phyloP scores from a whole-genome alignment of 1,140 invertebrate species.

The Nomia melanderi region DNA sequence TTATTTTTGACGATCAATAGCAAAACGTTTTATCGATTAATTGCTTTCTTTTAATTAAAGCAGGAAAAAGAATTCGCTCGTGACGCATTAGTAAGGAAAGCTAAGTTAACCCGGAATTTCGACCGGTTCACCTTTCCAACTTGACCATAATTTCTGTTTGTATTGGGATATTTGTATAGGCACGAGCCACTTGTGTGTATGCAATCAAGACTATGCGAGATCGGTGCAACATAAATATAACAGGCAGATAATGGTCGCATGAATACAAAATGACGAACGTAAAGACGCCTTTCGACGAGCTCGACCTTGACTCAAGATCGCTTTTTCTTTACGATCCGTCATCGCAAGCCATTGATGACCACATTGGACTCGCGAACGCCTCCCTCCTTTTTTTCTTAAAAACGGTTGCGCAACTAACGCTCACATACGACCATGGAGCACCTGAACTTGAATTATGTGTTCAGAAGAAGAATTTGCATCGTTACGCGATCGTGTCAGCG shows the following conservation, averaged over 20 bases:
- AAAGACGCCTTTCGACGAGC: constrained; percentile 65
- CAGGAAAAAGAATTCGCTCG: constrained; percentile 1
- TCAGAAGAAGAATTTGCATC: constrained; percentile 6
- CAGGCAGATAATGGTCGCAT: constrained; percentile 58
- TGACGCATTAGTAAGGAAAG: constrained; percentile 3
- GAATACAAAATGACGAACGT: constrained; percentile 68
- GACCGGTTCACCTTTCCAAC: constrained; percentile 52
- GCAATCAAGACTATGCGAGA: constrained; percentile 29
- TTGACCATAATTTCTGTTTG: constrained; percentile 38
- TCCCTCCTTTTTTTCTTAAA: constrained; percentile 40
- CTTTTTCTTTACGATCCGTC: constrained; percentile 72
- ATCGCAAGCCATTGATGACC: constrained; percentile 62
- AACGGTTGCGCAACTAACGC: constrained; percentile 49
- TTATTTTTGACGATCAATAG: too few relatives aligned
- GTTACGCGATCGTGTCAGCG: background rate
- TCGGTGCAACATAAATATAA: constrained; percentile 29
- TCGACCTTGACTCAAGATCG: constrained; percentile 73
- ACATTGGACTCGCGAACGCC: constrained; percentile 52
- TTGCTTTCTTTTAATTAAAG: constrained; percentile 2
- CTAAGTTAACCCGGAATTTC: constrained; percentile 49
- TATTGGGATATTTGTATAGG: constrained; percentile 7
- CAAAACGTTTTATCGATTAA: too few relatives aligned
- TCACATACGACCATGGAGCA: constrained; percentile 51
- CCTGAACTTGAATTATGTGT: constrained; percentile 62
- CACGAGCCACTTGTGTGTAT: too few relatives aligned